These are phyloP conservation scores for Ptychodera flava DNA, from an alignment of 35 echinoderm and acorn worm species.

Conservation along the genomic window DNA sequence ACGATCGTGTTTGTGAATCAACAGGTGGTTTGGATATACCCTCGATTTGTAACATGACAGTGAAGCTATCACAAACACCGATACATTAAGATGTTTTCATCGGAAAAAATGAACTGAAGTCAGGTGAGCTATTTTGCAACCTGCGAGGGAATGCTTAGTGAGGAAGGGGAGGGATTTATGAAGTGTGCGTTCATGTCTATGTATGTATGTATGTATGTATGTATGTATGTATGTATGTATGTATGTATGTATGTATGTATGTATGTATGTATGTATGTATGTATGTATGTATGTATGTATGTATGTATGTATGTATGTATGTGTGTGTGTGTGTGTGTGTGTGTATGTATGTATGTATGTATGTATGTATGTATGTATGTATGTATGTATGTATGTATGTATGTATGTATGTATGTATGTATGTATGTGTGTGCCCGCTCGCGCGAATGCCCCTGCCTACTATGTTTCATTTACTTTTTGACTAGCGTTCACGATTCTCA, in stretches of 20 bases:
- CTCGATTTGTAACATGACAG: too few relatives aligned
- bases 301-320: background rate
- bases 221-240: background rate
- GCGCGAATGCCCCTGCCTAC: too few relatives aligned
- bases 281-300: constrained; percentile 2
- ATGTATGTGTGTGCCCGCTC: background rate
- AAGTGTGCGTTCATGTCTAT: background rate
- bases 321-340: background rate
- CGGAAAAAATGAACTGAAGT: too few relatives aligned
- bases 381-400: background rate
- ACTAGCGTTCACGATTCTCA: too few relatives aligned
- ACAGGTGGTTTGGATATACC: too few relatives aligned
- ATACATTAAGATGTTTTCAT: too few relatives aligned
- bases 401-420: background rate
- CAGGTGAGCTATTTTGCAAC: too few relatives aligned
- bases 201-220: constrained; percentile 2
- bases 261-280: constrained; percentile 2
- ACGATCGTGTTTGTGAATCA: too few relatives aligned
- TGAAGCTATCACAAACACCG: too few relatives aligned
- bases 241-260: constrained; percentile 2
- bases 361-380: background rate
- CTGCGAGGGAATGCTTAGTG: too few relatives aligned
- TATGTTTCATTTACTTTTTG: too few relatives aligned
- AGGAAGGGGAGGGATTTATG: too few relatives aligned
- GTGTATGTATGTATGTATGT: background rate